phyloP scores from a whole-genome alignment of 2,797 vertebrate genomes.

The Hoplostethus atlanticus region DNA sequence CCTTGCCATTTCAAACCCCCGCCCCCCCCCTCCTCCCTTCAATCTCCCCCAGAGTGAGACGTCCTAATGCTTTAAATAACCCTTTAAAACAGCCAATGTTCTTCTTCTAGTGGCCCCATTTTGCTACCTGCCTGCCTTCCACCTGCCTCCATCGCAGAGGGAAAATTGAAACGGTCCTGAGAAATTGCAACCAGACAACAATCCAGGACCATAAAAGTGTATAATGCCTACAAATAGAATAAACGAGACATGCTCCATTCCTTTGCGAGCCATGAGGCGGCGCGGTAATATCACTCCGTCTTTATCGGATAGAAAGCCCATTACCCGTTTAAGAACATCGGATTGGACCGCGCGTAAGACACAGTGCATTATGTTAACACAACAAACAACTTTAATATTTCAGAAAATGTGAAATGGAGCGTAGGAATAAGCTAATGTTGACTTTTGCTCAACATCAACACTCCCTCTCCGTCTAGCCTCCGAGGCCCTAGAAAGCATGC shows the following conservation, averaged over 20 bases:
- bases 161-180: constrained; percentile 73
- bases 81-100: constrained; percentile 81
- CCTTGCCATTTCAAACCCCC: constrained; percentile 71
- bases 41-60: constrained; percentile 69
- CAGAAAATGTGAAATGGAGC: background rate
- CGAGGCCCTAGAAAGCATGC: too few relatives aligned
- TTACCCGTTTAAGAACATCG: background rate
- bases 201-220: constrained; percentile 56
- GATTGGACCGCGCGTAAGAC: background rate
- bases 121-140: constrained; percentile 62
- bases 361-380: background rate
- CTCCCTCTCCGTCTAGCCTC: too few relatives aligned
- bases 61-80: constrained; percentile 79
- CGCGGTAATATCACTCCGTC: constrained; percentile 39
- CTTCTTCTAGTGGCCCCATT: constrained; percentile 68
- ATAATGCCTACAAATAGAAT: constrained; percentile 64
- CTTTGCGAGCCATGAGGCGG: constrained; percentile 17
- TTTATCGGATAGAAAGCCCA: constrained; percentile 46
- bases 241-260: constrained; percentile 20
- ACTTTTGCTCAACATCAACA: too few relatives aligned
- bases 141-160: constrained; percentile 53
- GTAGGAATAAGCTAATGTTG: too few relatives aligned
- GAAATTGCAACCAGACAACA: constrained; percentile 69
- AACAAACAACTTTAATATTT: background rate
- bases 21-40: constrained; percentile 17